Evolutionary conservation across 2,888 invertebrate genomes (phyloP).

Genomic region (Drosophila tanythrix): DNA sequence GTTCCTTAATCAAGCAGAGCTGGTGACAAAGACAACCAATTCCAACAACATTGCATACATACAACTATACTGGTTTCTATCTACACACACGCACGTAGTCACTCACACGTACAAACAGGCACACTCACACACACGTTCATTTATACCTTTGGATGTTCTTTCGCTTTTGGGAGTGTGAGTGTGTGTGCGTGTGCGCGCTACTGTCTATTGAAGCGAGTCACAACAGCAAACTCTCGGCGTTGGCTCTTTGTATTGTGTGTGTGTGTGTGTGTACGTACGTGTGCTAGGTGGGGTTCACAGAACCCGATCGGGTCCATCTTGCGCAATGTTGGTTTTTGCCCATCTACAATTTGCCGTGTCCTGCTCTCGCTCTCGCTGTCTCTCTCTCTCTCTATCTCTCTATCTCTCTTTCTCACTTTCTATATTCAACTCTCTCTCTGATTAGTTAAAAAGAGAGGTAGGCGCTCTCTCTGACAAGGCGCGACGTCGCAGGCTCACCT

Average conservation of each 20-base stretch:
- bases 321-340: slow-evolving; percentile 54
- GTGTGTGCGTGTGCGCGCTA: slow-evolving; percentile 21
- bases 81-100: slow-evolving; percentile 31
- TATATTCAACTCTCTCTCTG: background rate
- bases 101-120: slow-evolving; percentile 14
- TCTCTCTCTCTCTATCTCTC: slow-evolving; percentile 9
- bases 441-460: background rate
- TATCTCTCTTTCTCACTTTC: background rate
- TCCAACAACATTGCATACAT: slow-evolving; percentile 33
- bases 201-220: slow-evolving; percentile 57
- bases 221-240: slow-evolving; percentile 21
- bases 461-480: slow-evolving; percentile 29
- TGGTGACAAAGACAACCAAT: slow-evolving; percentile 50
- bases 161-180: slow-evolving; percentile 14
- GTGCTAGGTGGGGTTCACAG: slow-evolving; percentile 66
- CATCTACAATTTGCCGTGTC: slow-evolving; percentile 44
- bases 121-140: slow-evolving; percentile 6
- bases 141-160: slow-evolving; percentile 25
- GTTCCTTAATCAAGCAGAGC: slow-evolving; percentile 51
- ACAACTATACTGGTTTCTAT: slow-evolving; percentile 56
- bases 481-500: slow-evolving; percentile 11
- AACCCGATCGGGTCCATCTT: slow-evolving; percentile 52
- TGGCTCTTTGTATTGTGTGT: slow-evolving; percentile 18
- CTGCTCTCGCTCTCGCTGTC: slow-evolving; percentile 29
- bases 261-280: slow-evolving; percentile 20